A percentile compares a stretch with the other conserved stretches of the same genome.
Conservation (phyloP, 2,888 invertebrate genomes). For the Drosophila limbata region DNA sequence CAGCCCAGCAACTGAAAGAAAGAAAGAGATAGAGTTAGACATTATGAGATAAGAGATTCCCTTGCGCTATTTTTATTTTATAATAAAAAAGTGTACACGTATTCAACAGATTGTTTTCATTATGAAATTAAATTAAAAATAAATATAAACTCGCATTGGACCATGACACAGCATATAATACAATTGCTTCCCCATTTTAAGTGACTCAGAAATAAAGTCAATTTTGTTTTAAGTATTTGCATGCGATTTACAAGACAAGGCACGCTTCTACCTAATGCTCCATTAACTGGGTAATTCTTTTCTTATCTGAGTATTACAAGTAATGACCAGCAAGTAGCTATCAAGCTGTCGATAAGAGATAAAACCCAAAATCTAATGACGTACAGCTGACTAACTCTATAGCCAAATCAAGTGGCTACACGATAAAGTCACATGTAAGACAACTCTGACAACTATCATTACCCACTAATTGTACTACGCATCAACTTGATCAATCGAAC, state of each 20-base stretch:
- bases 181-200: constrained; percentile 6
- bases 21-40: constrained; percentile 43
- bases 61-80: constrained; percentile 54
- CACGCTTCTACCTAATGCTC: constrained; percentile 40
- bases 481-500: constrained; percentile 11
- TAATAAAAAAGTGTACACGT: constrained; percentile 18
- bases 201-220: constrained; percentile 41
- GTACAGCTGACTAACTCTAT: constrained; percentile 6
- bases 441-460: constrained; percentile 7
- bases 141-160: constrained; percentile 52
- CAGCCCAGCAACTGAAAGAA: constrained; percentile 47
- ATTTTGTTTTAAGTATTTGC: constrained; percentile 42
- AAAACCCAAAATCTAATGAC: constrained; percentile 5
- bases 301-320: constrained; percentile 46
- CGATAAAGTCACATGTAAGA: constrained; percentile 19
- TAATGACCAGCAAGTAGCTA: constrained; percentile 38
- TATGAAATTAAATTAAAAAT: constrained; percentile 77
- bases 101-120: constrained; percentile 55
- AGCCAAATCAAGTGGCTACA: constrained; percentile 8
- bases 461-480: constrained; percentile 15
- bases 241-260: constrained; percentile 13
- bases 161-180: constrained; percentile 57
- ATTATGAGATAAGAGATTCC: constrained; percentile 62
- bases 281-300: constrained; percentile 30
- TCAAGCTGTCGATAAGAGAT: constrained; percentile 35